A percentile compares a stretch with the other conserved stretches of the same genome.
Evolutionary conservation across 2,888 invertebrate species (phyloP).

Genomic region (Diabrotica balteata): DNA sequence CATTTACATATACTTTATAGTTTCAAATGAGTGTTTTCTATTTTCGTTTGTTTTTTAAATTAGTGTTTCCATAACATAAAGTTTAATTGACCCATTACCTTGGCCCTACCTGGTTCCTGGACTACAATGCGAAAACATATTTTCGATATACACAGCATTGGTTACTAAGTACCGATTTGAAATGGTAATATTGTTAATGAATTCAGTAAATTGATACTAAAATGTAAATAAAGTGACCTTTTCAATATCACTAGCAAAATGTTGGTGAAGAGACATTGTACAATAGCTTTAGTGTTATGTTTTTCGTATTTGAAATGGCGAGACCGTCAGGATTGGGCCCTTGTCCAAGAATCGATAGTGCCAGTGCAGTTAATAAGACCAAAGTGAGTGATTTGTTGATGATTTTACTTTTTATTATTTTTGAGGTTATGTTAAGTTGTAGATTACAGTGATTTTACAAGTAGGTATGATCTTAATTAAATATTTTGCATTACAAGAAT

Average conservation of each 20-base stretch:
- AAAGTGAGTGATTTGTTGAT: constrained; percentile 63
- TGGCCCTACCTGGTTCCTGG: too few species aligned
- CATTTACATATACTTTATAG: too few species aligned
- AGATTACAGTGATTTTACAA: constrained; percentile 5
- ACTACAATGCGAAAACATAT: too few species aligned
- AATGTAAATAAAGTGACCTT: constrained; percentile 34
- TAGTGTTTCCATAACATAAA: too few species aligned
- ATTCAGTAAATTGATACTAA: constrained; percentile 32
- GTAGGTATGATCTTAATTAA: background rate
- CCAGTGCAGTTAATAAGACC: constrained; percentile 69
- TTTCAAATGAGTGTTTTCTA: too few species aligned
- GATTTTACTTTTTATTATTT: background rate
- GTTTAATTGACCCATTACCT: too few species aligned
- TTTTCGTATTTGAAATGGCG: constrained; percentile 32
- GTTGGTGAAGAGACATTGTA: constrained; percentile 36
- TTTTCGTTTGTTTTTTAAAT: too few species aligned
- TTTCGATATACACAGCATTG: constrained; percentile 5
- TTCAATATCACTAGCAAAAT: constrained; percentile 38
- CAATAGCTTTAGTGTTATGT: constrained; percentile 35
- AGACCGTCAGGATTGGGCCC: constrained; percentile 68
- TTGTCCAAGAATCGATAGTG: constrained; percentile 72
- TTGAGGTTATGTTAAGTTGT: constrained; percentile 22
- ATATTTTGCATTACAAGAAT: too few species aligned
- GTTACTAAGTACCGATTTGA: constrained; percentile 12
- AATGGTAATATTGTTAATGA: constrained; percentile 27